Percentiles rank a stretch among this genome's conserved stretches.
Conservation (phyloP, 2,888 invertebrate genomes). For the Rotaria macrura region DNA sequence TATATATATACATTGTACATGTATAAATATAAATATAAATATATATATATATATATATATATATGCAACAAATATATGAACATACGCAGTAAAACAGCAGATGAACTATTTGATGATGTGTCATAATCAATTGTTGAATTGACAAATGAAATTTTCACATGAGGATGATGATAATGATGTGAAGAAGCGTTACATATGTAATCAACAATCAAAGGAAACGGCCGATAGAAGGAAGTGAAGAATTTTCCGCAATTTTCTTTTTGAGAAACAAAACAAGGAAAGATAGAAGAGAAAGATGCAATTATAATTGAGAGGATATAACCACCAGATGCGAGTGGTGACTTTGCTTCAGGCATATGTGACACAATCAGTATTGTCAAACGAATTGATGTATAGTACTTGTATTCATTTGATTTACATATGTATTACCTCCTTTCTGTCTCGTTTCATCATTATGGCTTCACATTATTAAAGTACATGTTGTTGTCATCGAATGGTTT, state of each 20-base stretch:
- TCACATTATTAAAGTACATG: neutral
- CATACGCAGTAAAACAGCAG: neutral
- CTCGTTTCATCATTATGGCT: neutral
- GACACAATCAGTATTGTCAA: neutral
- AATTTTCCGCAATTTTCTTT: neutral
- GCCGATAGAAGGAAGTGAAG: neutral
- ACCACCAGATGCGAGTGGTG: neutral
- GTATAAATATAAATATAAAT: too few species aligned
- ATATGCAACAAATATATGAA: neutral
- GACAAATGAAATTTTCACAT: neutral
- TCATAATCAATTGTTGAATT: neutral
- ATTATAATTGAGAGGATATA: neutral
- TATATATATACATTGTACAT: neutral
- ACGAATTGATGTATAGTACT: neutral
- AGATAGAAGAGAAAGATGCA: neutral
- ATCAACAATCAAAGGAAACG: neutral
- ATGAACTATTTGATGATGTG: conserved; percentile 3
- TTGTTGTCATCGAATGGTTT: neutral
- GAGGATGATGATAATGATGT: neutral
- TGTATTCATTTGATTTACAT: neutral
- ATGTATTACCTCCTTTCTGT: neutral
- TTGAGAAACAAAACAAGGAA: neutral
- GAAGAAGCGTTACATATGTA: neutral
- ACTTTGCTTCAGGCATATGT: neutral
- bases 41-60: neutral